A percentile compares a stretch with the other conserved stretches of the same genome.
phyloP scores from a whole-genome alignment of 2,113 vertebrate genomes.

The Apodemus speciosus region DNA sequence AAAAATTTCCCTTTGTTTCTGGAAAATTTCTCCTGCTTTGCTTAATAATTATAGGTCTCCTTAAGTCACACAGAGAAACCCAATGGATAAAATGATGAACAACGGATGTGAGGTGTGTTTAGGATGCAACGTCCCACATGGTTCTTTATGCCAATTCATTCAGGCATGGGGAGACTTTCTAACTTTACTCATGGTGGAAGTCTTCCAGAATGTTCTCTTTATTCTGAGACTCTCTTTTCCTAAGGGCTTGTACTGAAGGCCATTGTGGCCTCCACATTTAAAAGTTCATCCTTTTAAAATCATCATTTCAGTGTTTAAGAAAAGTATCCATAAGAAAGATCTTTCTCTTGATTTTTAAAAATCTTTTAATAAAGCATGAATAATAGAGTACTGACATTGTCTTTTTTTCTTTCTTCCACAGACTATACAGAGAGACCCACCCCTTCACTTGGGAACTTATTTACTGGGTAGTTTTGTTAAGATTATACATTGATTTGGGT shows the following conservation, averaged over 20 bases:
- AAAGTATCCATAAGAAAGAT: neutral
- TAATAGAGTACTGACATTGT: neutral
- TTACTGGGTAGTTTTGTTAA: conserved; percentile 37
- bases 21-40: neutral
- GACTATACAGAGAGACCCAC: neutral
- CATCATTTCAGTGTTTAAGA: neutral
- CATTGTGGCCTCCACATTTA: neutral
- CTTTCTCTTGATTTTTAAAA: neutral
- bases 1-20: neutral
- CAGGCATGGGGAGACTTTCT: neutral
- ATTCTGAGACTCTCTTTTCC: conserved; percentile 1
- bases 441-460: neutral
- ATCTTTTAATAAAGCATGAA: conserved; percentile 35
- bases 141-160: neutral
- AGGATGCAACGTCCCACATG: neutral
- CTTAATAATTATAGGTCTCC: neutral
- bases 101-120: neutral
- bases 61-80: neutral
- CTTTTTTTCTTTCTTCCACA: neutral
- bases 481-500: neutral
- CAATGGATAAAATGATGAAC: neutral
- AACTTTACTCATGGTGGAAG: neutral
- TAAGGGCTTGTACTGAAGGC: conserved; percentile 39
- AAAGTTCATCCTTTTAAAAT: neutral
- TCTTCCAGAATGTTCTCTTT: neutral